Base-by-base conservation (phyloP, 2,888 invertebrate genomes). In the Catocala sponsa region DNA sequence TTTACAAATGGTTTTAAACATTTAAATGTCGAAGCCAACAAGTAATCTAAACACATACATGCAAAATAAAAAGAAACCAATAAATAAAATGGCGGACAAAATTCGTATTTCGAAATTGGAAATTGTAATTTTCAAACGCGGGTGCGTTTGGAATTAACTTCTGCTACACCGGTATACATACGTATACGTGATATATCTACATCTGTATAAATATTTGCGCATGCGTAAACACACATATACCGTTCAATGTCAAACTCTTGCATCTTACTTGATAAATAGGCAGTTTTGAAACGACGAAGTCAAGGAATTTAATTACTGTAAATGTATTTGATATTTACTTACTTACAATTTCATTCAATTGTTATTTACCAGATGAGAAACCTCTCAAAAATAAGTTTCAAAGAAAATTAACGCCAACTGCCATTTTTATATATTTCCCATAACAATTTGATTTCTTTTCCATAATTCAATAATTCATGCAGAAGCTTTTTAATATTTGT, bases 211-310 rank as follows among this genome's bases (percentile, higher is more conserved):
- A 90, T 82, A 85, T 84, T 85, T 70, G 84, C 88, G 87, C 89
- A 88, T 90, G 89, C 89, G 90, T 87, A 85, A 74, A 65, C 60
- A 76, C 65, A 68, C 68, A 75, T 71, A 65, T 68, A 65, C 72
- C 75, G 84, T 80, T 89, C 89, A 91, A 90, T 90, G 90, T 86
- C 90, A 89, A 84, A 83, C 79, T 85, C 72, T 74, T 90, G 90
- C 89, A 90, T 83, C 74, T 82, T 79, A 80, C 76, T 82, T 84
- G 77, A 60, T 68, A 68, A 71, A 70, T 72, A 70, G 33, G 62
- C 51, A 69, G 52, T 52, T 67, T 68, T 60, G 42, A 49, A 58
- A 42, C 33, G 33, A 41, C 55, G 11, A 47, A 51, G 51, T 7
- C 4, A 10, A 32, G 13, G 6, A 12, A 59, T 41, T 5, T 12